Percentiles rank a stretch among this genome's conserved stretches.
These are phyloP conservation scores for Zygaena filipendulae DNA, from an alignment of 2,888 invertebrate species.

Conservation along the genomic window DNA sequence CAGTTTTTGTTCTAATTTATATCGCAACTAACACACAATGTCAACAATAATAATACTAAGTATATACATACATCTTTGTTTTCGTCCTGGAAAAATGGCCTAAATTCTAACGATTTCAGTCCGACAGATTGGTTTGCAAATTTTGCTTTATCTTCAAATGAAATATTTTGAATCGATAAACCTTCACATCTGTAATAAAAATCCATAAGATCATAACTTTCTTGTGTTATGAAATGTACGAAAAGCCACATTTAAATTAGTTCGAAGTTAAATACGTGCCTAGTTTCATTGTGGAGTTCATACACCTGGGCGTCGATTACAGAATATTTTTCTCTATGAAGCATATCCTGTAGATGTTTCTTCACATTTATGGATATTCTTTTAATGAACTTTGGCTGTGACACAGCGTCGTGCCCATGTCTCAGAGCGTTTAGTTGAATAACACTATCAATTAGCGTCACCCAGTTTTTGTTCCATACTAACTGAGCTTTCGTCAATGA, in stretches of 20 bases:
- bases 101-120: slow-evolving; percentile 25
- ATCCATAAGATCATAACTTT: slow-evolving; percentile 1
- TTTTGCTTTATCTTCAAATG: too few relatives aligned
- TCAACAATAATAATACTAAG: too few relatives aligned
- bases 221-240: too few relatives aligned
- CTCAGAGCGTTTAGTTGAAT: slow-evolving; percentile 78
- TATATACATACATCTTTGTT: slow-evolving; percentile 22
- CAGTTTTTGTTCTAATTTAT: too few relatives aligned
- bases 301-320: slow-evolving; percentile 19
- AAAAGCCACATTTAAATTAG: too few relatives aligned
- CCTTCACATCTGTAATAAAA: slow-evolving; percentile 33
- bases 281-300: slow-evolving; percentile 19
- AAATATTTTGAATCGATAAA: slow-evolving; percentile 25
- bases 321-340: slow-evolving; percentile 10
- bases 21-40: too few relatives aligned
- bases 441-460: slow-evolving; percentile 83
- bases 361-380: slow-evolving; percentile 25
- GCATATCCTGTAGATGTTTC: slow-evolving; percentile 17
- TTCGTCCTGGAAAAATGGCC: slow-evolving; percentile 21
- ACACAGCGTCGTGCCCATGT: slow-evolving; percentile 65
- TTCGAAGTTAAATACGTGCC: too few relatives aligned
- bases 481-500: slow-evolving; percentile 35
- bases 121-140: too few relatives aligned
- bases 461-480: slow-evolving; percentile 81
- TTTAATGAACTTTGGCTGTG: slow-evolving; percentile 65